Conservation (phyloP, 1,140 invertebrate species). For the Frieseomelitta varia region DNA sequence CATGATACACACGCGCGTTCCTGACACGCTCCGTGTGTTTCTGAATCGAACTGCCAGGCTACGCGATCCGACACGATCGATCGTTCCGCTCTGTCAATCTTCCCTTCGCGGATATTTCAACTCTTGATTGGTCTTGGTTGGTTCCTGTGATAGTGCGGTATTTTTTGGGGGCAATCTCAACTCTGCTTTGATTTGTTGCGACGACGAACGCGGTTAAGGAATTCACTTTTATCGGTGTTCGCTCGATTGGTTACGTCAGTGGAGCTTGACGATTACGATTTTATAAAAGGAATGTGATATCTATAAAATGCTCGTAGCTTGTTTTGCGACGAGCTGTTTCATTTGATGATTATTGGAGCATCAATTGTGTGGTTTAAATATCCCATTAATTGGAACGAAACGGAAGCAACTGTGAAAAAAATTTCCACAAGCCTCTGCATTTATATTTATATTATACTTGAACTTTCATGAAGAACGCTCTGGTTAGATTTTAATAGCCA, state of each 20-base stretch:
- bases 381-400: background rate
- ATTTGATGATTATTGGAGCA: background rate
- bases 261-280: background rate
- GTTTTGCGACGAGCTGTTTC: background rate
- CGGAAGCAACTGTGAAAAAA: background rate
- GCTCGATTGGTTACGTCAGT: background rate
- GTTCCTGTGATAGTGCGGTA: slow-evolving; percentile 16
- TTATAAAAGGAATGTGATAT: background rate
- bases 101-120: slow-evolving; percentile 27
- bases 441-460: background rate
- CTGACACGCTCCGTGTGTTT: slow-evolving; percentile 28
- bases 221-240: slow-evolving; percentile 11
- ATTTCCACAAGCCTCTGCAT: background rate
- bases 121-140: background rate
- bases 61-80: slow-evolving; percentile 46
- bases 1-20: slow-evolving; percentile 3
- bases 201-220: background rate
- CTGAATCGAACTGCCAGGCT: slow-evolving; percentile 45
- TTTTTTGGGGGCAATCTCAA: slow-evolving; percentile 30
- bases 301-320: background rate
- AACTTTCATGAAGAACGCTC: background rate
- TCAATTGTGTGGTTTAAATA: background rate
- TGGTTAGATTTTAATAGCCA: background rate
- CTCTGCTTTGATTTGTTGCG: slow-evolving; percentile 31
- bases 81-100: slow-evolving; percentile 46